Conservation (phyloP, 2,113 vertebrate species). For the Pelecanus crispus region DNA sequence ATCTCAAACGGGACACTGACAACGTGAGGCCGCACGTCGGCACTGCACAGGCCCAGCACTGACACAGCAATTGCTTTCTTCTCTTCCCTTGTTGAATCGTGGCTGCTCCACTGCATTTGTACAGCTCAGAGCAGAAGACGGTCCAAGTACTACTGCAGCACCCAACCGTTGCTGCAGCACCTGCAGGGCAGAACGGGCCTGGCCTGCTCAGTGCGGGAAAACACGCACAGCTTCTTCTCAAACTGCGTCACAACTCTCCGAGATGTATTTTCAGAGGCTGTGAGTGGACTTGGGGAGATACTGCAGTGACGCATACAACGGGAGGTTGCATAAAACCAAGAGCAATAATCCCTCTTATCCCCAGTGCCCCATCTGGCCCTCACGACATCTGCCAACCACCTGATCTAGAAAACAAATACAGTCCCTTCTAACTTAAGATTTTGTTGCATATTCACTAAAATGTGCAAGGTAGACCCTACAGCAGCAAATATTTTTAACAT, state of each 20-base stretch:
- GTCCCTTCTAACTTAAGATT: background rate
- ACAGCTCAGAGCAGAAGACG: background rate
- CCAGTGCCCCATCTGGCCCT: constrained; percentile 5
- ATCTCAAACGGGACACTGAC: background rate
- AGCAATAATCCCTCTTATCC: constrained; percentile 1
- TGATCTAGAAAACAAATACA: background rate
- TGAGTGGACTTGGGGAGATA: background rate
- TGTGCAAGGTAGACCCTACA: background rate
- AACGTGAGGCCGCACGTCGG: fast-evolving
- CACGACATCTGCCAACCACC: background rate
- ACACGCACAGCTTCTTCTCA: background rate
- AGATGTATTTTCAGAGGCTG: background rate
- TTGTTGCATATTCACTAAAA: background rate
- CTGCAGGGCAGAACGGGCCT: background rate
- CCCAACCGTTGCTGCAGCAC: background rate
- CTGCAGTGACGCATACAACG: background rate
- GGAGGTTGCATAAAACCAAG: background rate
- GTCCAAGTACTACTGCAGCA: background rate
- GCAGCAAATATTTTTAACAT: background rate
- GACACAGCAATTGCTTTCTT: background rate
- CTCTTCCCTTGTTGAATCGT: background rate
- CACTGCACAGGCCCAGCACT: background rate
- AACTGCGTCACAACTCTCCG: background rate
- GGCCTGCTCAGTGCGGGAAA: fast-evolving
- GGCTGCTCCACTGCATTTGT: background rate